Conservation (phyloP, 1,140 invertebrate genomes). For the Ptiloglossa arizonensis region DNA sequence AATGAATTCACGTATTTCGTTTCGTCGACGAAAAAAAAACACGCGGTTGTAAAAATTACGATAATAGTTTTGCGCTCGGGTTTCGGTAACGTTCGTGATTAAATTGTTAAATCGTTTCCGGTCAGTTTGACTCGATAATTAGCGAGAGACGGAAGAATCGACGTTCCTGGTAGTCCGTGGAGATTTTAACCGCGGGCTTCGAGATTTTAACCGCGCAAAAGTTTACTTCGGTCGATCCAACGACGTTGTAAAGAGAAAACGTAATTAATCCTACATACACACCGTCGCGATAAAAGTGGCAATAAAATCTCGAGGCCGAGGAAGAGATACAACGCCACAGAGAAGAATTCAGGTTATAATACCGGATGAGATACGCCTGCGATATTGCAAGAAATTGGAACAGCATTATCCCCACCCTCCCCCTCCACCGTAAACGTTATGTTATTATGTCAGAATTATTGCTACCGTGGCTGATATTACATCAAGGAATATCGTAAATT, state of each 20-base stretch:
- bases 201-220: neutral
- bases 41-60: too few species aligned
- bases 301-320: slow-evolving; percentile 38
- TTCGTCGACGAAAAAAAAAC: too few species aligned
- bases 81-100: too few species aligned
- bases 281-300: slow-evolving; percentile 44
- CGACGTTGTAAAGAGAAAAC: slow-evolving; percentile 41
- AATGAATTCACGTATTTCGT: too few species aligned
- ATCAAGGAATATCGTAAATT: slow-evolving; percentile 37
- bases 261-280: slow-evolving; percentile 32
- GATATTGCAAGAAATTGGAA: slow-evolving; percentile 55
- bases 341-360: slow-evolving; percentile 48
- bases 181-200: too few species aligned
- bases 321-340: slow-evolving; percentile 26
- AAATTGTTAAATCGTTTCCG: slow-evolving; percentile 1
- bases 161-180: neutral
- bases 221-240: slow-evolving; percentile 8
- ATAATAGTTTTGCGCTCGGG: too few species aligned
- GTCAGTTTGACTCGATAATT: slow-evolving; percentile 28
- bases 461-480: slow-evolving; percentile 35
- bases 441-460: slow-evolving; percentile 54
- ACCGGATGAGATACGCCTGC: slow-evolving; percentile 45
- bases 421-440: slow-evolving; percentile 46
- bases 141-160: slow-evolving; percentile 9
- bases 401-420: slow-evolving; percentile 44